These are phyloP conservation scores for Galendromus occidentalis DNA, from an alignment of 1,140 invertebrate species.

Conservation along the genomic window DNA sequence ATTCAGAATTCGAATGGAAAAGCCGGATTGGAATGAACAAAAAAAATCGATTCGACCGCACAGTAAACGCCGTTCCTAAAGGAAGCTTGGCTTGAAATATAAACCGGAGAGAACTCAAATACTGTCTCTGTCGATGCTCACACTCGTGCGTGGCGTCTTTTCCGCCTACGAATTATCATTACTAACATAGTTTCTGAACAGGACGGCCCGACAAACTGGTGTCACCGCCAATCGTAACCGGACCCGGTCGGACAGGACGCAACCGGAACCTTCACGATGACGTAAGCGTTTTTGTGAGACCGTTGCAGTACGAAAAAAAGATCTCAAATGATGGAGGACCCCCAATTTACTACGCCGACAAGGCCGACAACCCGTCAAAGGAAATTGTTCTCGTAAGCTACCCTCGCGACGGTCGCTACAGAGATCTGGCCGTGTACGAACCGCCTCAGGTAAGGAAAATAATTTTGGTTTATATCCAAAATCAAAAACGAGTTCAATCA, in stretches of 20 bases:
- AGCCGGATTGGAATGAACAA: no score
- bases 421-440: background rate
- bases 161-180: no score
- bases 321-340: conserved; percentile 5
- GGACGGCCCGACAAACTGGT: background rate
- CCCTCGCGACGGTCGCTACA: background rate
- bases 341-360: conserved; percentile 6
- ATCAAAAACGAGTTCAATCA: background rate
- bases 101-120: no score
- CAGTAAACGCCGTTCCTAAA: no score
- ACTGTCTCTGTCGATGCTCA: no score
- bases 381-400: conserved; percentile 8
- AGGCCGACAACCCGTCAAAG: background rate
- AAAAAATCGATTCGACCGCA: no score
- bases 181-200: background rate
- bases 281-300: conserved; percentile 7
- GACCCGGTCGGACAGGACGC: background rate
- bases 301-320: conserved; percentile 5
- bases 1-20: no score
- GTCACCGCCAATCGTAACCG: conserved; percentile 9
- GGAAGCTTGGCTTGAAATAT: no score
- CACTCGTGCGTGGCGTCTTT: no score
- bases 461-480: background rate
- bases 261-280: background rate
- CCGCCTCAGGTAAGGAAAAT: background rate